Evolutionary conservation across 2,888 invertebrate species (phyloP).

Genomic region (Stenotaenia linearis): DNA sequence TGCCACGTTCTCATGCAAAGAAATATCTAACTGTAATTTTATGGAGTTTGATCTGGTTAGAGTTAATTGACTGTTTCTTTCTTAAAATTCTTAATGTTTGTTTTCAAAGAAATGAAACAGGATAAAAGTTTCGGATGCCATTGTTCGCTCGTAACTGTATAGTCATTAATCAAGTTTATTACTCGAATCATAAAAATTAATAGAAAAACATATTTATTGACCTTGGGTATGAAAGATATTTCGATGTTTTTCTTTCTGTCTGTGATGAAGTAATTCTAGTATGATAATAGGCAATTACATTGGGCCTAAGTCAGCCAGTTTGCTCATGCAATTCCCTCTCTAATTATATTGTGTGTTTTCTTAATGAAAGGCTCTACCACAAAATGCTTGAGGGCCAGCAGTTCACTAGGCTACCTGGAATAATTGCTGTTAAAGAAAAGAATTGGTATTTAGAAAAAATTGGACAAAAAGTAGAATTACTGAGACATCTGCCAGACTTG

Average conservation of each 20-base stretch:
- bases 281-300: slow-evolving; percentile 26
- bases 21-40: neutral
- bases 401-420: slow-evolving; percentile 26
- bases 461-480: slow-evolving; percentile 9
- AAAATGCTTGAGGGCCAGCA: slow-evolving; percentile 16
- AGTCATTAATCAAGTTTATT: neutral
- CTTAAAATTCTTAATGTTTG: neutral
- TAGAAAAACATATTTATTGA: neutral
- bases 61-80: neutral
- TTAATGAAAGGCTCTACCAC: slow-evolving; percentile 26
- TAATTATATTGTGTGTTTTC: slow-evolving; percentile 26
- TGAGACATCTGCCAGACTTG: slow-evolving; percentile 24
- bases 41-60: neutral
- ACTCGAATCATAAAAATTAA: neutral
- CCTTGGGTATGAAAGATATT: slow-evolving; percentile 1
- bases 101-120: neutral
- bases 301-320: slow-evolving; percentile 24
- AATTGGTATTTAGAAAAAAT: slow-evolving; percentile 21
- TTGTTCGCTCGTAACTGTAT: neutral
- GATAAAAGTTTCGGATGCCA: neutral
- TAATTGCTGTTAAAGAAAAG: slow-evolving; percentile 21
- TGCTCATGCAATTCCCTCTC: slow-evolving; percentile 24
- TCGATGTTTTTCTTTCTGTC: neutral
- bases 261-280: slow-evolving; percentile 17
- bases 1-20: neutral